Base-by-base conservation (phyloP, 2,113 vertebrate species). In the Irena cyanogastra region DNA sequence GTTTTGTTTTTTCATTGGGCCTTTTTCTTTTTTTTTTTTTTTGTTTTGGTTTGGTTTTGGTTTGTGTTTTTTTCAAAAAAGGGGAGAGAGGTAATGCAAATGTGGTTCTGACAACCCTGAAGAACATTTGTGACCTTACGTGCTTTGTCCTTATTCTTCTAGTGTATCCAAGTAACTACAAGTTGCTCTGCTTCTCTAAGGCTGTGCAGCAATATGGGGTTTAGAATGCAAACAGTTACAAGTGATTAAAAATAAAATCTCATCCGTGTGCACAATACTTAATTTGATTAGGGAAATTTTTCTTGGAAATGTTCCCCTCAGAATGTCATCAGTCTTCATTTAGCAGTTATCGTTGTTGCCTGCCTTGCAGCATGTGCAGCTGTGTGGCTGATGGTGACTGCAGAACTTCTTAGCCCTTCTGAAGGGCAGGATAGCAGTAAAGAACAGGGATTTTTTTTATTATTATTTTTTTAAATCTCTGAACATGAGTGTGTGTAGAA, bases 221-320 rank as follows among this genome's bases (percentile, higher is more conserved):
- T 74, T 37, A 42, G 31, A 82, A 52, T 69, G 33, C 44, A 61
- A 53, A 49, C 24, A 23, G 57, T 8, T 82, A 61, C 1, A 0
- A 39, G 9, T 27, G 49, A 75, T 81, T 66, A 72, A 75, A 81
- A 86, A 31, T 42, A 80, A 82, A 77, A 54, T 54, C 28, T 50
- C 12, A 17, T 31, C 14, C 39, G 7, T 42, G 26, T 76, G 57
- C 3, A 1, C 24, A 16, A 7, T 57, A 23, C 35, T 27, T 65
- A 17, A 76, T 93, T 92, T 57, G 12, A 61, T 87, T 78, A 87
- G 44, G 64, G 61, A 71, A 47, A 21, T 78, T 78, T 50, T 83
- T 60, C 45, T 59, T 80, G 61, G 41, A 89, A 95, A 19, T n/a
- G 5, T 53, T 71, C 37, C 31, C 7, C 12, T 65, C 11, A 45